Evolutionary conservation across 1,140 invertebrate species (phyloP).

Genomic region (Lordiphosa mommai): DNA sequence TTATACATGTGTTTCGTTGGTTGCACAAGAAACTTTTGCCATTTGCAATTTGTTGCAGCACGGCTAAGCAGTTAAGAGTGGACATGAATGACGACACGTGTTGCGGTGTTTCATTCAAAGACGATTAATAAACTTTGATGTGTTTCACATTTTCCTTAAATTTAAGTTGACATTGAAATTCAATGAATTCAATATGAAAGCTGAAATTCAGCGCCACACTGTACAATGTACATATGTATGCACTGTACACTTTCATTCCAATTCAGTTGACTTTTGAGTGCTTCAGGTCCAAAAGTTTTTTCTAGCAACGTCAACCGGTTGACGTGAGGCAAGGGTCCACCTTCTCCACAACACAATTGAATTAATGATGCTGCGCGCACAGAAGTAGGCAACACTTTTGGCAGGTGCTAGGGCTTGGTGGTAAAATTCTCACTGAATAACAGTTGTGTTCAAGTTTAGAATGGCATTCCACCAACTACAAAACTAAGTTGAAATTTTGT

Average conservation of each 20-base stretch:
- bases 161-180: constrained; percentile 41
- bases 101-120: constrained; percentile 26
- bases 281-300: constrained; percentile 21
- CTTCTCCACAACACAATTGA: constrained; percentile 34
- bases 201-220: no score
- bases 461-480: constrained; percentile 10
- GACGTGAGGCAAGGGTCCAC: constrained; percentile 5
- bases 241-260: no score
- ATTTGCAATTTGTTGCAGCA: constrained; percentile 49
- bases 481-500: no score
- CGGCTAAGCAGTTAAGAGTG: constrained; percentile 58
- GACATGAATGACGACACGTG: constrained; percentile 34
- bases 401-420: neutral
- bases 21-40: constrained; percentile 43
- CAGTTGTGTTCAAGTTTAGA: constrained; percentile 15
- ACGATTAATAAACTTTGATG: constrained; percentile 34
- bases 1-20: constrained; percentile 12
- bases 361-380: constrained; percentile 59
- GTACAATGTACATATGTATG: no score
- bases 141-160: constrained; percentile 23
- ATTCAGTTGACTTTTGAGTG: constrained; percentile 15
- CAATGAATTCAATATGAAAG: constrained; percentile 60
- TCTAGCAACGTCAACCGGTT: neutral
- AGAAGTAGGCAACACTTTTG: constrained; percentile 41
- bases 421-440: neutral